phyloP scores from a whole-genome alignment of 2,888 invertebrate genomes.

The Pachycephus smyrnensis region DNA sequence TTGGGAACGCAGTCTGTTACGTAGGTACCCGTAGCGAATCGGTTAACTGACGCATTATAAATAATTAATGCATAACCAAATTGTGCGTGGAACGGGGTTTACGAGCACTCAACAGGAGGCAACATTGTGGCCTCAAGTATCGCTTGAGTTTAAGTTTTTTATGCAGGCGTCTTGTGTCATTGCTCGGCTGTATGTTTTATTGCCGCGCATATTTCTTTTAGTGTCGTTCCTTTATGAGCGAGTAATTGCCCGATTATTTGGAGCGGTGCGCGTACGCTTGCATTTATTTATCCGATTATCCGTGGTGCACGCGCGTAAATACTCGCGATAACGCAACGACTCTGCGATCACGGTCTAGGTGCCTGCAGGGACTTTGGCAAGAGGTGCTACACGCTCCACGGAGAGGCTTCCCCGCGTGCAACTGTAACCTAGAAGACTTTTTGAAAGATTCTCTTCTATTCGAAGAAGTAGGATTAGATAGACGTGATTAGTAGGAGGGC shows the following conservation, averaged over 20 bases:
- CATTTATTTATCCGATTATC: background rate
- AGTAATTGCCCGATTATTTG: slow-evolving; percentile 56
- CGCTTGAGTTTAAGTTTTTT: background rate
- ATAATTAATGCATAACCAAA: slow-evolving; percentile 55
- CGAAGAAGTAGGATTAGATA: too few species aligned
- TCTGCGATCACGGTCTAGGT: background rate
- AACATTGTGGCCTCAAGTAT: background rate
- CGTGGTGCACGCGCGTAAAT: background rate
- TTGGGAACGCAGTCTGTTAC: too few species aligned
- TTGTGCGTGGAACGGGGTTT: slow-evolving; percentile 31
- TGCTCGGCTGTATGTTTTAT: slow-evolving; percentile 42
- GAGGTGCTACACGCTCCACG: background rate
- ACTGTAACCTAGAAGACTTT: too few species aligned
- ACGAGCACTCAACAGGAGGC: background rate
- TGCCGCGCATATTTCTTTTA: slow-evolving; percentile 44
- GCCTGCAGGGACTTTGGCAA: background rate
- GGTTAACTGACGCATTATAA: slow-evolving; percentile 54
- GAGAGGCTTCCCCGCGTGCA: background rate
- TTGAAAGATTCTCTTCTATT: too few species aligned
- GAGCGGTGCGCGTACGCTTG: slow-evolving; percentile 20
- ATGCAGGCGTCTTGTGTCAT: slow-evolving; percentile 1
- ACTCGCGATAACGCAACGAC: background rate
- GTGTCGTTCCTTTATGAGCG: slow-evolving; percentile 52
- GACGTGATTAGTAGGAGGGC: too few species aligned
- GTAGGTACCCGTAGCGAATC: background rate